Evolutionary conservation across 2,888 invertebrate genomes (phyloP).

Genomic region (Catocala fraxini): DNA sequence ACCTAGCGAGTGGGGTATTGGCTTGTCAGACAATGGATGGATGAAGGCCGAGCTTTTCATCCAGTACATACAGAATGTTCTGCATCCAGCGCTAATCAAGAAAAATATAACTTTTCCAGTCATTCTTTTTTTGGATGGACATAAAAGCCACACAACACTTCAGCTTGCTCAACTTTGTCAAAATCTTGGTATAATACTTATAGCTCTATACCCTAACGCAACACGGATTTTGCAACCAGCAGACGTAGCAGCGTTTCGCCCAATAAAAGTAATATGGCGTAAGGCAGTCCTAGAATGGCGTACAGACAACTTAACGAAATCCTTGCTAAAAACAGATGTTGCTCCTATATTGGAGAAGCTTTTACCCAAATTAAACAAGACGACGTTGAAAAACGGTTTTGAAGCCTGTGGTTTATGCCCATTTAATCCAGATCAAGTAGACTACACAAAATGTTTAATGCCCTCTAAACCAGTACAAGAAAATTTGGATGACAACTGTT

Average conservation of each 20-base stretch:
- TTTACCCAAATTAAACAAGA: conserved; percentile 30
- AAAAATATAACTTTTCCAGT: conserved; percentile 33
- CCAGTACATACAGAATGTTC: conserved; percentile 37
- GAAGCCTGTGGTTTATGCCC: conserved; percentile 34
- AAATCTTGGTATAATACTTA: conserved; percentile 37
- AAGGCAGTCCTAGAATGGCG: conserved; percentile 43
- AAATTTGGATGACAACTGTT: conserved; percentile 29
- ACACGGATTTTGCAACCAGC: conserved; percentile 43
- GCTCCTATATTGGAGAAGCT: conserved; percentile 28
- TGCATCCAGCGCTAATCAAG: conserved; percentile 35
- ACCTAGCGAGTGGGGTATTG: conserved; percentile 41
- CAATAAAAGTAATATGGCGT: conserved; percentile 40
- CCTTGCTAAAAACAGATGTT: conserved; percentile 20
- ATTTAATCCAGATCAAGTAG: conserved; percentile 37
- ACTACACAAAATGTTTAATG: conserved; percentile 36
- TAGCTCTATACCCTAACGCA: conserved; percentile 41
- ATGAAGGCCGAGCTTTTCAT: conserved; percentile 39
- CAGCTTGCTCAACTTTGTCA: conserved; percentile 36
- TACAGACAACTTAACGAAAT: conserved; percentile 25
- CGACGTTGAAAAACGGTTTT: conserved; percentile 33
- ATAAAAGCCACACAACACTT: conserved; percentile 42
- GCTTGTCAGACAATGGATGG: conserved; percentile 42
- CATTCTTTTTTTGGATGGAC: conserved; percentile 43
- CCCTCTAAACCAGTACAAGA: conserved; percentile 29
- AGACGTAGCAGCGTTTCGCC: conserved; percentile 43